A percentile compares a stretch with the other conserved stretches of the same genome.
Evolutionary conservation across 1,140 invertebrate genomes (phyloP).

Genomic region (Pogonognathellus flavescens): DNA sequence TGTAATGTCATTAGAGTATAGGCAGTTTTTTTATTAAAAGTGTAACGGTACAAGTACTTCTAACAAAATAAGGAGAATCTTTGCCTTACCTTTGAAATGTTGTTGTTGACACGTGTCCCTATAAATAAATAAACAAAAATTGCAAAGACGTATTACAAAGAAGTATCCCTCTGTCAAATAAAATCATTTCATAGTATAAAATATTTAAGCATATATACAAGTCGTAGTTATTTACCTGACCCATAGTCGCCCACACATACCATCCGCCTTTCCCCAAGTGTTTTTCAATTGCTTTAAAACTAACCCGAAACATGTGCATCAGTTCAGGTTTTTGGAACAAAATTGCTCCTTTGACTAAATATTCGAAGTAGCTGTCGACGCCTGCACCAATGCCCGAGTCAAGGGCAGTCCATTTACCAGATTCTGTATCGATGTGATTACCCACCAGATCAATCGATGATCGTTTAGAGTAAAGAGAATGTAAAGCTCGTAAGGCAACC

Average conservation of each 20-base stretch:
- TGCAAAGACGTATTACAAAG: too few relatives aligned
- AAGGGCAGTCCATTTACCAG: conserved; percentile 95
- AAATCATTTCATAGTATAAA: too few relatives aligned
- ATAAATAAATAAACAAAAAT: too few relatives aligned
- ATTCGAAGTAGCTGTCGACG: conserved; percentile 99
- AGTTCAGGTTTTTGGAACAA: conserved; percentile 83
- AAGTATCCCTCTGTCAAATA: too few relatives aligned
- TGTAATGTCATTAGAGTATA: too few relatives aligned
- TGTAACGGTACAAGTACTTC: too few relatives aligned
- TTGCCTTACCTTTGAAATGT: conserved; percentile 87
- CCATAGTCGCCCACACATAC: conserved; percentile 98
- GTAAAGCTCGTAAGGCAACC: conserved; percentile 91
- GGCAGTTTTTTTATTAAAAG: too few relatives aligned
- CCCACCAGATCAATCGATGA: conserved; percentile 85
- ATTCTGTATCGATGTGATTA: conserved; percentile 85
- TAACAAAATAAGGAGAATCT: too few relatives aligned
- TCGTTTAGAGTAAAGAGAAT: conserved; percentile 85
- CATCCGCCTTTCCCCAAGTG: conserved; percentile 93
- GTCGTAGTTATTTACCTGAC: conserved; percentile 73
- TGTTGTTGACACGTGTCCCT: conserved; percentile 92
- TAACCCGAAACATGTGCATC: conserved; percentile 91
- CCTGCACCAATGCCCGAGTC: conserved; percentile 81
- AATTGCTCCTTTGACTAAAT: conserved; percentile 93
- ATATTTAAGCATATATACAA: too few relatives aligned
- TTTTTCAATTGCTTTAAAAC: conserved; percentile 83